phyloP scores from a whole-genome alignment of 2,888 invertebrate species.

The Diabrotica balteata region DNA sequence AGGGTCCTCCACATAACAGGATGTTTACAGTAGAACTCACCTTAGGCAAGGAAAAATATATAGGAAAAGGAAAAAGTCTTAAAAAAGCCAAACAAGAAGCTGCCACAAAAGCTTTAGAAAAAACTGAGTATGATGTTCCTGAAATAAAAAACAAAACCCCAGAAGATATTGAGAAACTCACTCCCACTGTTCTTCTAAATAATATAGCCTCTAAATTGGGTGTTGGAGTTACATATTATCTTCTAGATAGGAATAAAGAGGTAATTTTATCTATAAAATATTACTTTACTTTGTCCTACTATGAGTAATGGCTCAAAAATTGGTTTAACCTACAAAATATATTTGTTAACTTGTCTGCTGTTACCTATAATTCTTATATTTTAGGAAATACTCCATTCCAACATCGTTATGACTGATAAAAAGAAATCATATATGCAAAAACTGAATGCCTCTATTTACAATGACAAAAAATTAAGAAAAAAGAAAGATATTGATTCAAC shows the following conservation, averaged over 20 bases:
- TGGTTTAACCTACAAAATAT: too few relatives aligned
- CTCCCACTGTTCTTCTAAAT: conserved; percentile 54
- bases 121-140: conserved; percentile 50
- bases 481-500: conserved; percentile 42
- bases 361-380: background rate
- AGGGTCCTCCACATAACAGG: conserved; percentile 52
- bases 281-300: background rate
- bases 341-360: too few relatives aligned
- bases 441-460: conserved; percentile 48
- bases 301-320: too few relatives aligned
- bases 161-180: conserved; percentile 39
- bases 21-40: conserved; percentile 47
- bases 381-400: conserved; percentile 29
- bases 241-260: conserved; percentile 38
- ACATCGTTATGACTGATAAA: conserved; percentile 37
- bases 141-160: conserved; percentile 39
- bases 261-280: conserved; percentile 18
- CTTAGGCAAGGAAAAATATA: conserved; percentile 52
- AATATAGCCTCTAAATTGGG: conserved; percentile 53
- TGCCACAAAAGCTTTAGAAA: conserved; percentile 47
- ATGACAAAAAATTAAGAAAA: conserved; percentile 38
- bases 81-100: conserved; percentile 52
- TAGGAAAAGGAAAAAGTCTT: conserved; percentile 46
- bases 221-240: conserved; percentile 47
- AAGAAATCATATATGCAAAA: conserved; percentile 48